Evolutionary conservation across 1,140 invertebrate genomes (phyloP).

Genomic region (Lutraria rhynchaena): DNA sequence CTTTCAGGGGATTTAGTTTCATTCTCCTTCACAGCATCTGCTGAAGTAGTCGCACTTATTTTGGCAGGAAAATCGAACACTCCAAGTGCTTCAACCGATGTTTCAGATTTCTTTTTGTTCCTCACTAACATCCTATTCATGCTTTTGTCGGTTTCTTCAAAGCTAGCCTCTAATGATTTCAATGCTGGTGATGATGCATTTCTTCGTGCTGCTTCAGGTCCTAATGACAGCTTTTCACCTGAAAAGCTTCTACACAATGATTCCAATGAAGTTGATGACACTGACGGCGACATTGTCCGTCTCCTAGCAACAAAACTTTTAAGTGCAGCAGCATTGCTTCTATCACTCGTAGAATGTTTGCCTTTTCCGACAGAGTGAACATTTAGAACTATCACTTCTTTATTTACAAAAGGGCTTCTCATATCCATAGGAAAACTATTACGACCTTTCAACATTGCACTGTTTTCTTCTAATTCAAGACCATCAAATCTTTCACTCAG

Average conservation of each 20-base stretch:
- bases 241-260: background rate
- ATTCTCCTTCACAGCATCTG: too few species aligned
- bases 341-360: background rate
- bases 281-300: slow-evolving; percentile 40
- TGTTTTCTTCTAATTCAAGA: background rate
- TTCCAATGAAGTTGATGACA: slow-evolving; percentile 7
- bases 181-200: slow-evolving; percentile 10
- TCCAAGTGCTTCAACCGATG: too few species aligned
- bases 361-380: too few species aligned
- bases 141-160: background rate
- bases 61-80: too few species aligned
- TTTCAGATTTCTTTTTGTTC: too few species aligned
- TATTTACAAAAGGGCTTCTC: background rate
- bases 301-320: slow-evolving; percentile 48
- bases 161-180: background rate
- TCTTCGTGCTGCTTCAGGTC: background rate
- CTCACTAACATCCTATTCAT: too few species aligned
- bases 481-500: background rate
- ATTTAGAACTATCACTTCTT: too few species aligned
- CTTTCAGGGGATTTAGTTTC: too few species aligned
- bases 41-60: too few species aligned
- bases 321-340: slow-evolving; percentile 31
- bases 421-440: slow-evolving; percentile 15
- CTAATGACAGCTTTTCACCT: background rate
- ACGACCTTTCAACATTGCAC: background rate